A percentile compares a stretch with the other conserved stretches of the same genome.
Evolutionary conservation across 2,888 invertebrate species (phyloP).

Genomic region (Philonicus albiceps): DNA sequence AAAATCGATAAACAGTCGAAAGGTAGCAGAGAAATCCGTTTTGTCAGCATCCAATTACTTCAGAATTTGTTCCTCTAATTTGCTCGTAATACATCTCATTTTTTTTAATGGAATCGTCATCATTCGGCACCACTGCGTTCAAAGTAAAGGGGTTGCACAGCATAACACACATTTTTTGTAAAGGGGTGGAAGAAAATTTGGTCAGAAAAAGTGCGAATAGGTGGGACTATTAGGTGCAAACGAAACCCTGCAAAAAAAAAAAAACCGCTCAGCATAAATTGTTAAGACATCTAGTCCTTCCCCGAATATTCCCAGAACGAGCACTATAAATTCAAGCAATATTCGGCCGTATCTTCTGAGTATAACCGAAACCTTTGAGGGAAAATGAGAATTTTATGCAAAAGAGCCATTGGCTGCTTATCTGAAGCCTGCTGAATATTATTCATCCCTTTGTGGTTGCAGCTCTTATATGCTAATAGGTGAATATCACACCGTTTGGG

Average conservation of each 20-base stretch:
- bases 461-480: slow-evolving; percentile 19
- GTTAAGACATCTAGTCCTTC: background rate
- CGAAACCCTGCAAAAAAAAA: background rate
- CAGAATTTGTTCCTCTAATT: background rate
- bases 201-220: background rate
- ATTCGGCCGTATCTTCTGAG: background rate
- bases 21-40: background rate
- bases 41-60: background rate
- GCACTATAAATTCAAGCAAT: slow-evolving; percentile 9
- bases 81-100: background rate
- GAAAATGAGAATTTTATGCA: slow-evolving; percentile 27
- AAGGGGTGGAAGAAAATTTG: background rate
- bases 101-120: background rate
- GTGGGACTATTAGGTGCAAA: background rate
- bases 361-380: background rate
- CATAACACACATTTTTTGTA: background rate
- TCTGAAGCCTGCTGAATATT: slow-evolving; percentile 7
- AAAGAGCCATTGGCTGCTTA: slow-evolving; percentile 29
- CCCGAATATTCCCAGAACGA: background rate
- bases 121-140: background rate
- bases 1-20: background rate
- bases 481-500: background rate
- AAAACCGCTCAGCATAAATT: background rate
- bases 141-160: background rate
- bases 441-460: background rate